Evolutionary conservation across 2,797 vertebrate species (phyloP).

Genomic region (Sebastes hopkinsi): DNA sequence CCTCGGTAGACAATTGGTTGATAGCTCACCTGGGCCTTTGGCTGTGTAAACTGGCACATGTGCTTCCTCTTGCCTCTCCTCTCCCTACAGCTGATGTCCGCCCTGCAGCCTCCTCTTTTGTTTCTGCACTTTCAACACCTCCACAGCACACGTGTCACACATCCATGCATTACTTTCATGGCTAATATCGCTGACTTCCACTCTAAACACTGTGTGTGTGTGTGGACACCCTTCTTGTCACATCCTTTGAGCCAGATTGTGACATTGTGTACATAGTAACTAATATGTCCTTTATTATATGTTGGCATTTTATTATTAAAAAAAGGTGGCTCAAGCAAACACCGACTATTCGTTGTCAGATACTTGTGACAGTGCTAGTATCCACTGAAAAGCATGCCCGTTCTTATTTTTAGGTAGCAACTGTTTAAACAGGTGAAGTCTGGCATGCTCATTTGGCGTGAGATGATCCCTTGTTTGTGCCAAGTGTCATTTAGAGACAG

Average conservation of each 20-base stretch:
- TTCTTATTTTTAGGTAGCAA: background rate
- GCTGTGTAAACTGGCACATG: background rate
- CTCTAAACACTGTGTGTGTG: background rate
- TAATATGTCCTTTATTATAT: background rate
- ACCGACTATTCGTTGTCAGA: background rate
- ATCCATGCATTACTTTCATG: background rate
- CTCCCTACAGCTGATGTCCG: background rate
- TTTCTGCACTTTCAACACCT: background rate
- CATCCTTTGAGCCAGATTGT: background rate
- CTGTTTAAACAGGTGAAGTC: constrained; percentile 26
- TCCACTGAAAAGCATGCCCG: background rate
- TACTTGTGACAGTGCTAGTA: background rate
- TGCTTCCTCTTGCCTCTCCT: background rate
- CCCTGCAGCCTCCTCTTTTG: background rate
- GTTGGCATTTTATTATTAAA: background rate
- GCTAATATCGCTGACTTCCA: background rate
- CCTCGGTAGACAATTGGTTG: background rate
- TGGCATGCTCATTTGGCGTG: constrained; percentile 24
- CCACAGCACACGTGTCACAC: background rate
- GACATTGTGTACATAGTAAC: background rate
- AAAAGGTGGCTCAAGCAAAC: background rate
- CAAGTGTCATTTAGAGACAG: constrained; percentile 6
- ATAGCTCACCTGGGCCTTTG: background rate
- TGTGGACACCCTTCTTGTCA: background rate
- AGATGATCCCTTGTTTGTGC: constrained; percentile 3